phyloP scores from a whole-genome alignment of 2,888 invertebrate species.

The Nephrotoma flavescens region DNA sequence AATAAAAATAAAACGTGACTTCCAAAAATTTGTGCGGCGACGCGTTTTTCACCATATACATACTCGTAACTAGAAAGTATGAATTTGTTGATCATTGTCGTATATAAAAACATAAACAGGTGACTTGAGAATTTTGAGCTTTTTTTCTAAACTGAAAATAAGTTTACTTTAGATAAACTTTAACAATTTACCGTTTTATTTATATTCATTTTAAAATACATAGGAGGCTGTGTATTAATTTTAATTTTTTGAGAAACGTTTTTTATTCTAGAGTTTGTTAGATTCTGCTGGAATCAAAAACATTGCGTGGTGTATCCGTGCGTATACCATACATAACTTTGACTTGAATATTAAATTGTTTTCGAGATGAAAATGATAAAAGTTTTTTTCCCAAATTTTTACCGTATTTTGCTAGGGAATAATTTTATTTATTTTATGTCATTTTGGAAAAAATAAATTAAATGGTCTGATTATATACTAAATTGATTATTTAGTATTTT shows the following conservation, averaged over 20 bases:
- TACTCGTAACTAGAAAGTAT: neutral
- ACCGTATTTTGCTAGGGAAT: too few relatives aligned
- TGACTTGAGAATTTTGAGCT: neutral
- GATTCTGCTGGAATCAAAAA: neutral
- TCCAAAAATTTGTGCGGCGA: too few relatives aligned
- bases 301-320: neutral
- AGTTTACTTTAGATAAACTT: neutral
- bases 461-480: neutral
- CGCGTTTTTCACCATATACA: neutral
- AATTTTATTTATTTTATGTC: neutral
- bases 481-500: neutral
- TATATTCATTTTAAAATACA: neutral
- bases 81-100: neutral
- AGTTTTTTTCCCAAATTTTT: neutral
- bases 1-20: too few relatives aligned
- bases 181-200: neutral
- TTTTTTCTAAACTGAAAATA: neutral
- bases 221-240: neutral
- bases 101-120: neutral
- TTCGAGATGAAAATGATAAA: neutral
- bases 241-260: neutral
- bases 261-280: too few relatives aligned
- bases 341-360: neutral
- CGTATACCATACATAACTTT: neutral
- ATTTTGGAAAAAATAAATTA: neutral